Percentiles rank a stretch among this genome's conserved stretches.
Evolutionary conservation across 2,113 vertebrate genomes (phyloP).

Genomic region (Hippocampus abdominalis): DNA sequence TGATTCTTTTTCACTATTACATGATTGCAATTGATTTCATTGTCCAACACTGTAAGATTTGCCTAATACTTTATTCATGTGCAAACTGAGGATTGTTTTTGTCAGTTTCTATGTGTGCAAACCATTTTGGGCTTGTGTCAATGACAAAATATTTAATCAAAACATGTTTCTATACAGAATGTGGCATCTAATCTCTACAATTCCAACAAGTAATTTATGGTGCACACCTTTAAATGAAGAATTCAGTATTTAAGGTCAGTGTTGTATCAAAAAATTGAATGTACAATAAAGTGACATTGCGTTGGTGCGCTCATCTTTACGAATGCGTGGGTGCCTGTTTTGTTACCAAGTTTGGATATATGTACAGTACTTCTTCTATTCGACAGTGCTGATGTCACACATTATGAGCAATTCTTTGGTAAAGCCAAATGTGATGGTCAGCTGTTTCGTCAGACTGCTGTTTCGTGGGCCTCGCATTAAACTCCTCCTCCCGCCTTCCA

Average conservation of each 20-base stretch:
- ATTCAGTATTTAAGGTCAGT: not conserved
- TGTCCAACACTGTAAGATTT: not conserved
- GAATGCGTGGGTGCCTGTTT: not conserved
- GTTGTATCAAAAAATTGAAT: not conserved
- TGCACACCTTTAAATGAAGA: not conserved
- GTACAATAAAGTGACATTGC: not conserved
- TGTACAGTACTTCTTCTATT: not conserved
- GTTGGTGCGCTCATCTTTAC: not conserved
- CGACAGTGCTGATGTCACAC: conserved; percentile 29
- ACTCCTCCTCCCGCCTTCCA: conserved; percentile 38
- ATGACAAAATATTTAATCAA: not conserved
- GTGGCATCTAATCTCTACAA: not conserved
- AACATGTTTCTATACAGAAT: not conserved
- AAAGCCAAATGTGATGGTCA: conserved; percentile 1
- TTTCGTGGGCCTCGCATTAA: not conserved
- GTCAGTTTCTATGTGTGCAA: not conserved
- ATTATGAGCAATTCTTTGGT: conserved; percentile 36
- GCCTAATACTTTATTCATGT: not conserved
- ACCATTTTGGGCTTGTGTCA: not conserved
- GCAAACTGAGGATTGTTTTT: not conserved
- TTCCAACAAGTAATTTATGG: not conserved
- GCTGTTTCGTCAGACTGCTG: not conserved
- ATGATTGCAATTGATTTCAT: not conserved
- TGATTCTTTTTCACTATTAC: not conserved
- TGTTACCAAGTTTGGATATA: conserved; percentile 36